phyloP scores from a whole-genome alignment of 2,888 invertebrate species.

The Sinotaia quadrata region DNA sequence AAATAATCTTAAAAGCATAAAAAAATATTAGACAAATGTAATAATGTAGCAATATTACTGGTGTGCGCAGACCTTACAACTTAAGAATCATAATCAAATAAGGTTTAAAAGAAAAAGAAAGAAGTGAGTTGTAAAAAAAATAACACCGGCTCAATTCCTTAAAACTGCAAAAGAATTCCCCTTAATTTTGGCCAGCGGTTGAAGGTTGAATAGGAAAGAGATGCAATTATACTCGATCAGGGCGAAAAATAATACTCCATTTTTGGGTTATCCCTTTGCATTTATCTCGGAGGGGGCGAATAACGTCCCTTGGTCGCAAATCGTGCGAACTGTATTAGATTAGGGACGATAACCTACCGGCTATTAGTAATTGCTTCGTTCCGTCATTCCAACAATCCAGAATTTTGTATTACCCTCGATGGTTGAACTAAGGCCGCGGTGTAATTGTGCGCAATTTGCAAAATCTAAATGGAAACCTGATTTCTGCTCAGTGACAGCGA shows the following conservation, averaged over 20 bases:
- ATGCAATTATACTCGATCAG: slow-evolving; percentile 9
- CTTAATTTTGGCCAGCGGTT: slow-evolving; percentile 1
- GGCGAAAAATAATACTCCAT: slow-evolving; percentile 14
- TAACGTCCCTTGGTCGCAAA: not conserved
- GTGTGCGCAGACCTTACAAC: no score
- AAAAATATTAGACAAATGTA: no score
- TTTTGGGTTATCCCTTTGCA: slow-evolving; percentile 7
- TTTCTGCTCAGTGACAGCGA: not conserved
- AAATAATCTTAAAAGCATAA: no score
- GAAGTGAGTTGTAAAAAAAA: no score
- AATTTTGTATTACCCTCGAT: slow-evolving; percentile 12
- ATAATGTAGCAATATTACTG: no score
- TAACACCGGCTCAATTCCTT: no score
- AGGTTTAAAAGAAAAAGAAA: no score
- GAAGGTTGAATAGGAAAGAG: slow-evolving; percentile 16
- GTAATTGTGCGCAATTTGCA: slow-evolving; percentile 23
- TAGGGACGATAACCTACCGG: slow-evolving; percentile 5
- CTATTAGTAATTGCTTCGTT: slow-evolving; percentile 11
- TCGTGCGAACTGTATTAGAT: slow-evolving; percentile 1
- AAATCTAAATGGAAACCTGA: slow-evolving; percentile 18
- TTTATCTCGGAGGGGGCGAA: not conserved
- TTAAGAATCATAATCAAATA: no score
- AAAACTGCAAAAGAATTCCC: slow-evolving; percentile 8
- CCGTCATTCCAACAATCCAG: not conserved
- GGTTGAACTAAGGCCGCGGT: not conserved